Base-by-base conservation (phyloP, 2,113 vertebrate species). In the Pterophyllum scalare region DNA sequence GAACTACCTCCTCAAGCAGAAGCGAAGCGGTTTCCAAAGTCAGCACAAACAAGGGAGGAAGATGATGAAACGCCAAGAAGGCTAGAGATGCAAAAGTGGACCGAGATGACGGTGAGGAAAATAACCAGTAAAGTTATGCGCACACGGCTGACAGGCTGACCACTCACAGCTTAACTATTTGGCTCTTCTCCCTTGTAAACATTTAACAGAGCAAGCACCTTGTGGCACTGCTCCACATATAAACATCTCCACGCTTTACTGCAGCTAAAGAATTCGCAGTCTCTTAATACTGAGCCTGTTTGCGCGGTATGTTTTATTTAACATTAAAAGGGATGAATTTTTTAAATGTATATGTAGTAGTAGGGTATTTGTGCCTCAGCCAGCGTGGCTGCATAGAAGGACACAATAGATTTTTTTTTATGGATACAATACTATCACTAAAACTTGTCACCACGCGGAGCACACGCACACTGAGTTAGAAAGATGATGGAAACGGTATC, bases 1-100 rank as follows among this genome's bases (percentile, higher is more conserved):
- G 77, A 90, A 76, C 76, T 79, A 83, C 60, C 80, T 79, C 77
- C 75, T 80, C 70, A 91, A 38, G 91, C 91, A 92, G 87, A 88
- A 79, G 79, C 76, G 3, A 33, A 59, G 7, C 6, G 70, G 59
- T 4, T 82, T 77, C 77, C 49, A 80, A 70, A 77, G 26, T 56
- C 54, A 40, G 65, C 6, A 28, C 43, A 88, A 89, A 87, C 65
- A 83, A 28, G 35, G 4, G 20, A 35, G 17, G 60, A 0, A n/a
- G 67, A 22, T 59, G 64, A 2, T 46, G 38, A 60, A 77, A 28
- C 57, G 31, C 15, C 3, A 31, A 3, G 43, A 35, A n/a, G 79
- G 65, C 5, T 1, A 74, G 38, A 60, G 43, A 70, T 79, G 40
- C n/a, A 43, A 72, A 46, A 75, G 59, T 40, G 64, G 70, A 61